These are phyloP conservation scores for Rhinichthys klamathensis DNA, from an alignment of 2,113 vertebrate genomes.

Conservation along the genomic window DNA sequence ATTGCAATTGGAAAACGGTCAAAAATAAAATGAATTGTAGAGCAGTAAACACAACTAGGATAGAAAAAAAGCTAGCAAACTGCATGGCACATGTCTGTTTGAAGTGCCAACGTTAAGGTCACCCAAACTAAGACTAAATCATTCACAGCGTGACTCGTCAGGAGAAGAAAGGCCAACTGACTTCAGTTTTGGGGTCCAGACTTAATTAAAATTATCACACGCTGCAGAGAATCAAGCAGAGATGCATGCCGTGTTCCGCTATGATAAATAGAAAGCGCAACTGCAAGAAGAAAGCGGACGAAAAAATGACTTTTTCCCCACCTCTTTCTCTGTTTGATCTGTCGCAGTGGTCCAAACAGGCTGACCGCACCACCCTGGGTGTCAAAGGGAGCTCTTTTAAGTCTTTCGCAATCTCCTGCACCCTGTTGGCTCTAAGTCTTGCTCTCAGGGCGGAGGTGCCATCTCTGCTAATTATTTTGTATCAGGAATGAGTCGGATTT, in stretches of 20 bases:
- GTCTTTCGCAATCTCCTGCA: constrained; percentile 25
- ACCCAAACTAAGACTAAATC: constrained; percentile 38
- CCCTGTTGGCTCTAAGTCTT: constrained; percentile 16
- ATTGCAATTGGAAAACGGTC: not conserved
- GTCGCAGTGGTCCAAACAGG: constrained; percentile 28
- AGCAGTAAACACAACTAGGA: constrained; percentile 35
- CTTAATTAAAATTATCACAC: constrained; percentile 53
- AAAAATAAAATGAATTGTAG: constrained; percentile 6
- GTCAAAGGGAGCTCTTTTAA: constrained; percentile 39
- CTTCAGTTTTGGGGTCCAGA: constrained; percentile 44
- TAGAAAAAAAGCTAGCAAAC: constrained; percentile 20
- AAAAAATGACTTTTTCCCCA: constrained; percentile 13
- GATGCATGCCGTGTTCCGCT: constrained; percentile 12
- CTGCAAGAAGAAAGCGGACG: not conserved
- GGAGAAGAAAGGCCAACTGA: constrained; percentile 32
- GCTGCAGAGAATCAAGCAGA: constrained; percentile 26
- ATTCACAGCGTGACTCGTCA: constrained; percentile 21
- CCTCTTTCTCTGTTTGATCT: constrained; percentile 26
- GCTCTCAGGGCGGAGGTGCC: not conserved
- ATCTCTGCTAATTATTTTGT: constrained; percentile 46
- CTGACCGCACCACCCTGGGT: constrained; percentile 28
- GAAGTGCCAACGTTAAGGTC: constrained; percentile 28
- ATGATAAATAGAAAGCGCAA: constrained; percentile 39
- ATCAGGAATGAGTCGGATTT: constrained; percentile 16
- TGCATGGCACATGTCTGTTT: constrained; percentile 1